Evolutionary conservation across 2,888 invertebrate species (phyloP).

Genomic region (Chalcosyrphus nemorum): DNA sequence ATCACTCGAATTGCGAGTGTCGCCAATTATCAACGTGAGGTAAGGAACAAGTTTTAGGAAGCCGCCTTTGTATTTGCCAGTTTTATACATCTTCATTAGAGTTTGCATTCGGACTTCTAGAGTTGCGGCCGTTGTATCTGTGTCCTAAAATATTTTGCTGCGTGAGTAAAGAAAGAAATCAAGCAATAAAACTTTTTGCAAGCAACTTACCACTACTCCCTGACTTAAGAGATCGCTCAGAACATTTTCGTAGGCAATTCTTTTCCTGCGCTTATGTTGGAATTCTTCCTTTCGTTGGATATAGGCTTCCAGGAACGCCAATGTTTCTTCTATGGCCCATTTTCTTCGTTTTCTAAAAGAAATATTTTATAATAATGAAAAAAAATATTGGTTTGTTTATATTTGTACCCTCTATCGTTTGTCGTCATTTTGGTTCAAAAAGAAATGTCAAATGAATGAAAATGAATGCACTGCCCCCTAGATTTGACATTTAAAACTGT

Average conservation of each 20-base stretch:
- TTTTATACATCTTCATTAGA: not conserved
- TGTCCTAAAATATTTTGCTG: not conserved
- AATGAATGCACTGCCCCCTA: too few species aligned
- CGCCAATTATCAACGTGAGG: not conserved
- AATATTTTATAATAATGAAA: not conserved
- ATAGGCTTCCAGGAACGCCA: not conserved
- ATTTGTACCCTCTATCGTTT: not conserved
- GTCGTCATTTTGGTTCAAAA: not conserved
- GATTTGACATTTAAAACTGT: too few species aligned
- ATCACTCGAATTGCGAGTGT: not conserved
- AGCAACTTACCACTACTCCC: not conserved
- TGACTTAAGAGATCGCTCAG: not conserved
- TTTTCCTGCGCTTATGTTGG: not conserved
- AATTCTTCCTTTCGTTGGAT: not conserved
- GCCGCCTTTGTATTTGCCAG: not conserved
- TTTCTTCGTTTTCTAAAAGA: not conserved
- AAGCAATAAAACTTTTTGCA: not conserved
- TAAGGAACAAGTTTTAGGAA: not conserved
- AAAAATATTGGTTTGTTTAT: not conserved
- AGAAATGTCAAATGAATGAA: too few species aligned
- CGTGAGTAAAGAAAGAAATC: too few species aligned
- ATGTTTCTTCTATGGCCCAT: not conserved
- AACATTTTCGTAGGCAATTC: not conserved
- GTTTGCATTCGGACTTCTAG: not conserved
- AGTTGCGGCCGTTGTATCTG: not conserved